Percentiles rank a stretch among this genome's conserved stretches.
Evolutionary conservation across 2,113 vertebrate genomes (phyloP).

Genomic region (Otus sunia): DNA sequence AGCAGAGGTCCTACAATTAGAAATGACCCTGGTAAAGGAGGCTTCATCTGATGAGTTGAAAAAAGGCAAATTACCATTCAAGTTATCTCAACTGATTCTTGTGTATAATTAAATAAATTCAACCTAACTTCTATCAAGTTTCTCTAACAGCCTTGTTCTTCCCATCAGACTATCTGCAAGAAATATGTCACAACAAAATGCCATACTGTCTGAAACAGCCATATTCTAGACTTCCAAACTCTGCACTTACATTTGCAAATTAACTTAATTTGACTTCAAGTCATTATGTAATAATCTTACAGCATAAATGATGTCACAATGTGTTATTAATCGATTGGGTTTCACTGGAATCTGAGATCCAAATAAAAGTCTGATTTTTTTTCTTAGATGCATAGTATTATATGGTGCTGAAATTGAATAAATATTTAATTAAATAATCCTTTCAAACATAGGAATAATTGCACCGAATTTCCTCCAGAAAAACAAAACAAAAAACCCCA

Average conservation of each 20-base stretch:
- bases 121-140: background rate
- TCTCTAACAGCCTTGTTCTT: background rate
- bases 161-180: background rate
- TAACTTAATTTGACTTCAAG: background rate
- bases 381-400: background rate
- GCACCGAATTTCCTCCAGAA: background rate
- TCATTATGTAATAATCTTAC: background rate
- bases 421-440: conserved; percentile 8
- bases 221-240: background rate
- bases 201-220: background rate
- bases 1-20: background rate
- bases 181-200: background rate
- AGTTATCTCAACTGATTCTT: background rate
- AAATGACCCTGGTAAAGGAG: background rate
- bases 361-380: background rate
- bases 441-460: background rate
- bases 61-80: background rate
- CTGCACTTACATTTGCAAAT: background rate
- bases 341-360: background rate
- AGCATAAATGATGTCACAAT: background rate
- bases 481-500: background rate
- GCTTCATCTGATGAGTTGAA: background rate
- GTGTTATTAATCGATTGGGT: background rate
- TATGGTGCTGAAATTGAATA: background rate
- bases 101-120: conserved; percentile 30